These are phyloP conservation scores for Penaeus monodon DNA, from an alignment of 2,888 invertebrate genomes.

Conservation along the genomic window DNA sequence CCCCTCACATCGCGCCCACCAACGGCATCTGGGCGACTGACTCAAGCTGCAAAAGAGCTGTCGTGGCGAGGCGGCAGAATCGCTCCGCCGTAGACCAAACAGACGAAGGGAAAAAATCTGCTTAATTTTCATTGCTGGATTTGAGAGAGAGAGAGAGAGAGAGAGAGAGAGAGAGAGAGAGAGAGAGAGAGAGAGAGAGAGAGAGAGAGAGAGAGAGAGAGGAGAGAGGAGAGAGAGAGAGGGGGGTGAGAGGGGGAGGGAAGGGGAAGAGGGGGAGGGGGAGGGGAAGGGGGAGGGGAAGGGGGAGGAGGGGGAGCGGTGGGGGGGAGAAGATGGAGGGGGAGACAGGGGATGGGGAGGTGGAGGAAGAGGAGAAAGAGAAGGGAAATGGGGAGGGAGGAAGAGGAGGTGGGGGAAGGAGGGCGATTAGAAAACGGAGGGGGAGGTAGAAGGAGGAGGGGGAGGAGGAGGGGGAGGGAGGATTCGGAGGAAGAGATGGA, in stretches of 20 bases:
- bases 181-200: conserved; percentile 3
- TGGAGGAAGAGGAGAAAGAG: background rate
- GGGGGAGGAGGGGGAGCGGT: background rate
- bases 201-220: background rate
- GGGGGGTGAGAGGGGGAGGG: background rate
- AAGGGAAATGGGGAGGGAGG: background rate
- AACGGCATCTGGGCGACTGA: too few relatives aligned
- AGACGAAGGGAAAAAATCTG: too few relatives aligned
- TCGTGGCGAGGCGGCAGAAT: too few relatives aligned
- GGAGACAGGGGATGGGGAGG: background rate
- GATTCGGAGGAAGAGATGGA: too few relatives aligned
- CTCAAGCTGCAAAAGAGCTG: too few relatives aligned
- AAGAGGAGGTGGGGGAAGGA: background rate
- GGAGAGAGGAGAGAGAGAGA: too few relatives aligned
- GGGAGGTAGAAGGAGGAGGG: background rate
- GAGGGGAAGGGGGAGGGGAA: background rate
- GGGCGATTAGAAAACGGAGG: background rate
- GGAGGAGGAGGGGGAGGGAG: background rate
- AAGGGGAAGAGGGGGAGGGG: background rate
- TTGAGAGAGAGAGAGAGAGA: background rate
- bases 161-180: background rate
- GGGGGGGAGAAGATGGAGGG: background rate
- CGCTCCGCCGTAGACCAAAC: too few relatives aligned
- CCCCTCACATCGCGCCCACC: too few relatives aligned
- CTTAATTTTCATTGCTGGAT: too few relatives aligned